Base-by-base conservation (phyloP, 2,888 invertebrate species). In the Sialis lutaria region DNA sequence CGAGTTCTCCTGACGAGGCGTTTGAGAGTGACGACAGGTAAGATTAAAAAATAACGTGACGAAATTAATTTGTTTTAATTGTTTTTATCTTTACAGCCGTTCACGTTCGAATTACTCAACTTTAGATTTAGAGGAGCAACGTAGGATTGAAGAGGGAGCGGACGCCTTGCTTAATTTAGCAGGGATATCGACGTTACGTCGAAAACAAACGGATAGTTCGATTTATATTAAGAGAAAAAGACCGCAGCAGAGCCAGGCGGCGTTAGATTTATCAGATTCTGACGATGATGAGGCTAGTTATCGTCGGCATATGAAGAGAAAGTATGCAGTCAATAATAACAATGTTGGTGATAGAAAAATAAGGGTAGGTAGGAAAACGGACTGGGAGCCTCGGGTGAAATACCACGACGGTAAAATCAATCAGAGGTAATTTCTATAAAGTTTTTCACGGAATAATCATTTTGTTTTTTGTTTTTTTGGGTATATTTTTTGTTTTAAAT, bases 121-220 rank as follows among this genome's bases (percentile, higher is more conserved):
- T 34, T 63, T 67, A 53, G 77, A 77, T 55, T 67, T 76, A 43
- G 80, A 79, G 55, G 80, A 81, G 61, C 76, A 75, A 55, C 70
- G 80, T 52, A 77, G 78, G 56, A 80, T 83, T 52, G 81, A 78
- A 40, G 84, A 84, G 61, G 85, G 85, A 49, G 85, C 85, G 0
- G 83, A 85, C 57, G 85, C 84, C 0, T 64, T 86, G 51, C 66
- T 86, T 41, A 84, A 85, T 60, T 67, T 86, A 48, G 85, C 85
- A 1, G 82, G 82, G 22, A 62, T 65, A 46, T 55, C 60, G 10
- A 61, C 62, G 33, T 33, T 49, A 39, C 53, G 61, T 42, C 64
- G 13, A 12, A 12, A 34, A 13, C 13, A 12, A 30, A 42, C 42
- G 5, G 10, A 34, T 44, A 34, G 33, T 33, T 31, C 22, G 33